These are phyloP conservation scores for Hippolais icterina DNA, from an alignment of 2,113 vertebrate genomes.

Conservation along the genomic window DNA sequence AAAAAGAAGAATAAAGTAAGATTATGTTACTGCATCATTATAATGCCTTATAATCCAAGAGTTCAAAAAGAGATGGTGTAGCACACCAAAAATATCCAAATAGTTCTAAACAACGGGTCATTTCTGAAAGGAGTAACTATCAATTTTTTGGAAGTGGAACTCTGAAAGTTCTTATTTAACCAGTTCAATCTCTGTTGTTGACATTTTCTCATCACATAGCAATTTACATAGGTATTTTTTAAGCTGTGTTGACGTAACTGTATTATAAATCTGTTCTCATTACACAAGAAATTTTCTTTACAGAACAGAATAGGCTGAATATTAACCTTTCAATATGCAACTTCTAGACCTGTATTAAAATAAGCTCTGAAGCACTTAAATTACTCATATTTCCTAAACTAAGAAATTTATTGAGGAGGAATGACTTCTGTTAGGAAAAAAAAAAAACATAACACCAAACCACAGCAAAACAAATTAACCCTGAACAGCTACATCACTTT, in stretches of 20 bases:
- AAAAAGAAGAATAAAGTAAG: background rate
- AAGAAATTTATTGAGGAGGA: background rate
- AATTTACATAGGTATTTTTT: background rate
- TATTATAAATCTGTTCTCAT: background rate
- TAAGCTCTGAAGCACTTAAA: background rate
- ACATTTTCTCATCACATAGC: background rate
- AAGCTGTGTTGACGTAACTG: rapidly evolving
- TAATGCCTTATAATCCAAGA: background rate
- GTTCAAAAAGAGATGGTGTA: background rate
- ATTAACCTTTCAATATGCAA: background rate
- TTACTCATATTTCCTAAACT: background rate
- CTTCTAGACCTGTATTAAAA: background rate
- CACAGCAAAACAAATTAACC: background rate
- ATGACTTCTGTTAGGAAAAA: background rate
- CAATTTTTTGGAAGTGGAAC: background rate
- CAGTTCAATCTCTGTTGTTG: background rate
- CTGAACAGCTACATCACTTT: background rate
- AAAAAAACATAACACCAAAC: too few relatives aligned
- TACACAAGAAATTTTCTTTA: background rate
- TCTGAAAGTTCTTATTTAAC: background rate
- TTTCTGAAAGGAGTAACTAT: background rate
- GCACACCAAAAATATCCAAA: background rate
- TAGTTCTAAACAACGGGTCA: background rate
- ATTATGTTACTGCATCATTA: background rate
- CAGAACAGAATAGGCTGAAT: background rate